A percentile compares a stretch with the other conserved stretches of the same genome.
Evolutionary conservation across 2,797 vertebrate genomes (phyloP).

Genomic region (Ptychobarbus kaznakovi): DNA sequence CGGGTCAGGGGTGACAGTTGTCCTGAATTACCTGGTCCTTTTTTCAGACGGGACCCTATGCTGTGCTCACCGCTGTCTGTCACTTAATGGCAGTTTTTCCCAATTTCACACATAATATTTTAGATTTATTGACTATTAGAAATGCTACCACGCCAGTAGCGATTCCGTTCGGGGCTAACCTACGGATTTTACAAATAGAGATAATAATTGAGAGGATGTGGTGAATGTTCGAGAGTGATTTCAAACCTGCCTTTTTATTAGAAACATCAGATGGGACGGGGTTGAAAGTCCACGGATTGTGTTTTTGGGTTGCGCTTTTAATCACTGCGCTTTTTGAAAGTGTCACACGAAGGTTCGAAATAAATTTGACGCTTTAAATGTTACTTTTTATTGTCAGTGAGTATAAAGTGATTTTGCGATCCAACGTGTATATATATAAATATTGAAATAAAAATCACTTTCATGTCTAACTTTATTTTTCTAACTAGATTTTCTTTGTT

Average conservation of each 20-base stretch:
- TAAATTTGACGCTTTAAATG: conserved; percentile 29
- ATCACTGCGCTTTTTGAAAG: conserved; percentile 38
- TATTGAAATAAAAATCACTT: conserved; percentile 9
- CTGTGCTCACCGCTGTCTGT: conserved; percentile 85
- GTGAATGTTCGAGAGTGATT: conserved; percentile 61
- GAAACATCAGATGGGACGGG: conserved; percentile 57
- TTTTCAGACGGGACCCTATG: conserved; percentile 86
- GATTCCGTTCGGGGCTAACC: conserved; percentile 83
- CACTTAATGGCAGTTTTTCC: conserved; percentile 92
- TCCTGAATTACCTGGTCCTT: conserved; percentile 91
- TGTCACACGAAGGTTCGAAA: conserved; percentile 39
- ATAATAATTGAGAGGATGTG: conserved; percentile 84
- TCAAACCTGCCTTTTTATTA: conserved; percentile 79
- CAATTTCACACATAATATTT: conserved; percentile 99
- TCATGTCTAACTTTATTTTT: background rate
- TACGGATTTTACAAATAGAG: conserved; percentile 87
- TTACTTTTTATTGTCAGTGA: background rate
- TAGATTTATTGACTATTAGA: conserved; percentile 99
- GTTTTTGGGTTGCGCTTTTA: conserved; percentile 58
- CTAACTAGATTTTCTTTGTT: conserved; percentile 3
- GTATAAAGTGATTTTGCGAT: background rate
- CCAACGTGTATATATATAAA: background rate
- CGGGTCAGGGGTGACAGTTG: conserved; percentile 98
- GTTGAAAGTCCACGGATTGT: conserved; percentile 56
- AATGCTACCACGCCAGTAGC: conserved; percentile 93